Evolutionary conservation across 1,140 invertebrate genomes (phyloP), one percentile per base, ranked within the genome.

Genomic region (Temnothorax nylanderi): DNA sequence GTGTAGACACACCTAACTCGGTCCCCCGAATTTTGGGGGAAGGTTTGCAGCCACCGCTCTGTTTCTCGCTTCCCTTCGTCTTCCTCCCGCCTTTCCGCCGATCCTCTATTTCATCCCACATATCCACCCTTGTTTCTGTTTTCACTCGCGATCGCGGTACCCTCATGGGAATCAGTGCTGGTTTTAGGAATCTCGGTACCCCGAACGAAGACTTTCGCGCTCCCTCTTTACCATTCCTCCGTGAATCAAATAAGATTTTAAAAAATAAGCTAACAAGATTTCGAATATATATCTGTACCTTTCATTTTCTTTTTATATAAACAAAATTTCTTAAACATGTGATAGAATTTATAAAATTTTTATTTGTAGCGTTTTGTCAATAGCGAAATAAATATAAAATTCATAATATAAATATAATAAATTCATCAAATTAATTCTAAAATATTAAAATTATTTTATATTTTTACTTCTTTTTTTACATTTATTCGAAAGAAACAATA

Each of bases 1-100:
- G 37, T 82, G 71, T 85, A 90, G 88, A 84, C 78, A 90, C 74
- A 84, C 67, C 54, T 87, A 89, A 84, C 89, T 84, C 71, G 44
- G 47, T 77, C 58, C 58, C 54, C 69, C 56, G 67, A 90, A 89
- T 90, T 82, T 84, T 77, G 62, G 74, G 51, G 64, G n/a, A 85
- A 86, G 78, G 78, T 89, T 75, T 84, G 77, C 77, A 58, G 34
- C 32, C 18, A 51, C 72, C 67, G 60, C 69, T 64, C 60, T 65
- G 49, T 80, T 67, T 60, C 72, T 88, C 69, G 54, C 44, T 54
- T 62, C 6, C 75, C 16, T 56, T 44, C 65, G 34, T 21, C 67
- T 32, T 26, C 7, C 58, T 84, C 56, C 21, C 54, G 18, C 47
- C 49, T 41, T 77, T 51, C 74, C 56, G 67, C 44, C 44, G 8